These are phyloP conservation scores for Stenchaetothrips biformis DNA, from an alignment of 2,888 invertebrate genomes.

Conservation along the genomic window DNA sequence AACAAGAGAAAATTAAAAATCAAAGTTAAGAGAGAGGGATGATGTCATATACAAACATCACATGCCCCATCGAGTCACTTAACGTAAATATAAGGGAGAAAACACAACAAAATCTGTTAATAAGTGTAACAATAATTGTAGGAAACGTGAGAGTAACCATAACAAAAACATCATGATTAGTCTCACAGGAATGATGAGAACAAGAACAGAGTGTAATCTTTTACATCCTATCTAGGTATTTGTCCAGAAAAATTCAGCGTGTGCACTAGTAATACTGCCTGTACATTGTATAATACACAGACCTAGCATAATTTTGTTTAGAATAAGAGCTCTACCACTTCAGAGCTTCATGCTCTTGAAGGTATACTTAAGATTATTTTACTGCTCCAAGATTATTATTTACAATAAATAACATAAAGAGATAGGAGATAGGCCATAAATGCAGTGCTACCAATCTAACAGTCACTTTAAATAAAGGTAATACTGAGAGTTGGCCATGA, in stretches of 20 bases:
- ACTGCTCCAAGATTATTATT: neutral
- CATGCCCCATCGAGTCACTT: neutral
- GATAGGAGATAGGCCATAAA: conserved; percentile 24
- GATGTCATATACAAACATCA: neutral
- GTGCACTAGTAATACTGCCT: conserved; percentile 12
- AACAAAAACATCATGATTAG: neutral
- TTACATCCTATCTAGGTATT: conserved; percentile 12
- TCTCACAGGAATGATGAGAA: conserved; percentile 15
- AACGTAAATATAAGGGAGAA: conserved; percentile 15
- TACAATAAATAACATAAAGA: conserved; percentile 18
- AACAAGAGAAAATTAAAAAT: conserved; percentile 24
- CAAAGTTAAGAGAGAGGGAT: conserved; percentile 1
- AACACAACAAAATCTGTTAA: neutral
- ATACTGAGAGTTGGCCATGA: conserved; percentile 24
- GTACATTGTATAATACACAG: conserved; percentile 10
- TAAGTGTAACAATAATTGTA: neutral
- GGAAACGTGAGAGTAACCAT: conserved; percentile 3
- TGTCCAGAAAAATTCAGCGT: conserved; percentile 10
- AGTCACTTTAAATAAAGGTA: conserved; percentile 24
- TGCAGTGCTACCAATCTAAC: conserved; percentile 20
- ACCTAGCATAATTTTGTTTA: conserved; percentile 5
- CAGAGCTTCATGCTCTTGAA: neutral
- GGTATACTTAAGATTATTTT: conserved; percentile 26
- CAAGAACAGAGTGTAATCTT: neutral
- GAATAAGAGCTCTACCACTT: conserved; percentile 25